These are phyloP conservation scores for Argynnis bischoffii DNA, from an alignment of 2,888 invertebrate genomes.

Conservation along the genomic window DNA sequence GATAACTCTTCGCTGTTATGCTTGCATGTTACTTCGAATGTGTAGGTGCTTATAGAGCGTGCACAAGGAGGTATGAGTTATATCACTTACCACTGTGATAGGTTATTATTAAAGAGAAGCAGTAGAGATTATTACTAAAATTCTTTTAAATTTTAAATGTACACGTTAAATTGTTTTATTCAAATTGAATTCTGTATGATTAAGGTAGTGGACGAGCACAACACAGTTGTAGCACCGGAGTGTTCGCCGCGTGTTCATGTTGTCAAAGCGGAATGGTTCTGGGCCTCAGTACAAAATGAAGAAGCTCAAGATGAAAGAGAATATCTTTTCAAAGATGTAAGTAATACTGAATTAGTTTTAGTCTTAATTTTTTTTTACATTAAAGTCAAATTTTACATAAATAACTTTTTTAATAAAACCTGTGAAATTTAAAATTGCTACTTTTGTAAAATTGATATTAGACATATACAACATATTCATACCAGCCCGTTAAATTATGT, in stretches of 20 bases:
- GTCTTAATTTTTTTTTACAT: too few species aligned
- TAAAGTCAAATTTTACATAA: too few species aligned
- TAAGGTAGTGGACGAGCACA: constrained; percentile 93
- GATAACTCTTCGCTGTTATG: constrained; percentile 53
- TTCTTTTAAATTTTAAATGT: too few species aligned
- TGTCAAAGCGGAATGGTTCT: constrained; percentile 98
- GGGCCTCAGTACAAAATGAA: constrained; percentile 98
- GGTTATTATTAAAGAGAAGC: neutral
- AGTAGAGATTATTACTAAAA: too few species aligned
- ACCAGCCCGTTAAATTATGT: too few species aligned
- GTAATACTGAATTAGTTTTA: constrained; percentile 49
- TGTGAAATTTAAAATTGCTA: too few species aligned
- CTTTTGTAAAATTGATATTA: too few species aligned
- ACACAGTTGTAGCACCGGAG: constrained; percentile 86
- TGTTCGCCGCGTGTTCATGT: constrained; percentile 87
- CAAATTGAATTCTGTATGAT: constrained; percentile 34
- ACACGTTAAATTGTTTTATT: too few species aligned
- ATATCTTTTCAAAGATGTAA: constrained; percentile 93
- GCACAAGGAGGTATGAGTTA: constrained; percentile 39
- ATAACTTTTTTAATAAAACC: too few species aligned
- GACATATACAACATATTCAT: too few species aligned
- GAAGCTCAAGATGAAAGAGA: constrained; percentile 95
- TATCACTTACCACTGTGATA: constrained; percentile 11
- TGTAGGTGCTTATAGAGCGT: constrained; percentile 42
- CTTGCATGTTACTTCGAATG: constrained; percentile 52